Conservation (phyloP, 2,797 vertebrate species). For the Poeciliopsis infans region DNA sequence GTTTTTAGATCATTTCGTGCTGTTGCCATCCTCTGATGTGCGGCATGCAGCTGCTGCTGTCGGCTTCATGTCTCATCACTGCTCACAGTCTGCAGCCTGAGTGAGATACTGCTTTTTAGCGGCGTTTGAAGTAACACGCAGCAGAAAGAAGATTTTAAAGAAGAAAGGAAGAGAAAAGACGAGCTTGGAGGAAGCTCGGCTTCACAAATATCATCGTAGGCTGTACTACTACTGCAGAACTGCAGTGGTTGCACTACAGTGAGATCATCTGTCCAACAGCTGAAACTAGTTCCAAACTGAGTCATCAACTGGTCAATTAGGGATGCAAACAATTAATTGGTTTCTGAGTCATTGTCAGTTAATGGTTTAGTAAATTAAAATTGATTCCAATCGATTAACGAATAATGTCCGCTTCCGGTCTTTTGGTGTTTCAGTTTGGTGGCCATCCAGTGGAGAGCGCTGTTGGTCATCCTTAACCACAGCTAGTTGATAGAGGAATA, state of each 20-base stretch:
- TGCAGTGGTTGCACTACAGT: neutral
- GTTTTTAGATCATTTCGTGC: neutral
- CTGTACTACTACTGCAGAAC: neutral
- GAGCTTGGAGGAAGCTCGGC: neutral
- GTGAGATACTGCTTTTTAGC: neutral
- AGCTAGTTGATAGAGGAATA: no score
- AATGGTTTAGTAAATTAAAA: no score
- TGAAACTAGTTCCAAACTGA: neutral
- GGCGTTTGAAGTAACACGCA: neutral
- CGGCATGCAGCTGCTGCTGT: neutral
- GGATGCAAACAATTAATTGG: neutral
- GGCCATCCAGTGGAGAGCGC: no score
- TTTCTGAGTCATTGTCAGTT: no score
- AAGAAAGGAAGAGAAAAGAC: neutral
- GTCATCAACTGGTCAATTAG: neutral
- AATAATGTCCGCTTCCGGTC: no score
- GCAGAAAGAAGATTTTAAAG: neutral
- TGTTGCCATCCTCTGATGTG: slow-evolving; percentile 10
- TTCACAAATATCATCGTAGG: neutral
- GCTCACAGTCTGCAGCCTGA: neutral
- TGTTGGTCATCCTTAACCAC: no score
- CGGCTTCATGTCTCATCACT: neutral
- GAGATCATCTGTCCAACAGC: neutral
- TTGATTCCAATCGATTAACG: no score
- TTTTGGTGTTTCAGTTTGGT: no score